phyloP scores from a whole-genome alignment of 1,140 invertebrate species.

The Mizuhopecten yessoensis region DNA sequence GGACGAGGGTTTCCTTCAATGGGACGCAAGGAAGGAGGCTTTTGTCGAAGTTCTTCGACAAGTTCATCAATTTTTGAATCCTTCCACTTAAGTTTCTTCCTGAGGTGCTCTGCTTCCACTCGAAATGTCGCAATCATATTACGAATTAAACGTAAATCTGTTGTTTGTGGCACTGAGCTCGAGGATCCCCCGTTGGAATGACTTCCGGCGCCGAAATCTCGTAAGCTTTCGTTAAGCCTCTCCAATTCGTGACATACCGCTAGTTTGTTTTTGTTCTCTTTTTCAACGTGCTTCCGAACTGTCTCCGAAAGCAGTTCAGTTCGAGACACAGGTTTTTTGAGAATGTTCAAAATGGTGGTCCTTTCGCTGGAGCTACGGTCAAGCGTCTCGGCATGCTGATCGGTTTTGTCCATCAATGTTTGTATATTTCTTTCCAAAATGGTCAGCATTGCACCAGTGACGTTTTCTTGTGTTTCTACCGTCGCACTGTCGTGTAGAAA shows the following conservation, averaged over 20 bases:
- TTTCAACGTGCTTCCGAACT: conserved; percentile 53
- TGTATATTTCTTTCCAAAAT: conserved; percentile 51
- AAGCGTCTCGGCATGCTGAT: conserved; percentile 41
- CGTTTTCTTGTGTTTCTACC: neutral
- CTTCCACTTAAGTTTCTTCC: conserved; percentile 62
- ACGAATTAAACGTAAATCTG: conserved; percentile 50
- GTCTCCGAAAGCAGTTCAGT: conserved; percentile 50
- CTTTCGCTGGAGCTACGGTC: conserved; percentile 43
- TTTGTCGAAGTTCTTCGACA: conserved; percentile 49
- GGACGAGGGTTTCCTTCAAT: neutral
- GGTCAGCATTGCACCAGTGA: conserved; percentile 48
- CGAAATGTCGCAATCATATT: conserved; percentile 58
- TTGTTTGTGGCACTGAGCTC: neutral
- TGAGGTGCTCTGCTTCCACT: conserved; percentile 61
- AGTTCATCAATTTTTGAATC: conserved; percentile 59
- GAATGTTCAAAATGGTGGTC: conserved; percentile 13
- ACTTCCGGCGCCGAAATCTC: neutral
- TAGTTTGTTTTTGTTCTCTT: conserved; percentile 52
- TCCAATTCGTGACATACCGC: conserved; percentile 51
- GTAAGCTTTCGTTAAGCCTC: conserved; percentile 45
- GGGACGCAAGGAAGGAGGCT: neutral
- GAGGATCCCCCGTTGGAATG: neutral
- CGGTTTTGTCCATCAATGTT: conserved; percentile 34
- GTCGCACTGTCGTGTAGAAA: conserved; percentile 42
- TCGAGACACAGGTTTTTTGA: conserved; percentile 52